These are phyloP conservation scores for Choloepus didactylus DNA, from an alignment of 2,797 vertebrate species.

Conservation along the genomic window DNA sequence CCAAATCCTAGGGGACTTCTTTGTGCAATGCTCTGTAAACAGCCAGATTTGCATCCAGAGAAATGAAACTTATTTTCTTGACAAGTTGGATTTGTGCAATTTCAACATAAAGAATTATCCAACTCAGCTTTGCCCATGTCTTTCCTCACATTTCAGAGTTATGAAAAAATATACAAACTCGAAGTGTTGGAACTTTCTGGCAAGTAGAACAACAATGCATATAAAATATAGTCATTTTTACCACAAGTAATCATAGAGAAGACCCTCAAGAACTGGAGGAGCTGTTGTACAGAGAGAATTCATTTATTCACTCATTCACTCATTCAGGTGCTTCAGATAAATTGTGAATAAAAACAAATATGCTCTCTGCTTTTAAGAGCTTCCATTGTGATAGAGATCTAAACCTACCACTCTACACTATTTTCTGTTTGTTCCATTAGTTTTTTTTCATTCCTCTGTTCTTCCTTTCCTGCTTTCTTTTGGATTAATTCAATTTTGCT, in stretches of 20 bases:
- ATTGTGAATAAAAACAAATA: not conserved
- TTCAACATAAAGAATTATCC: slow-evolving; percentile 47
- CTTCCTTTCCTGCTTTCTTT: slow-evolving; percentile 14
- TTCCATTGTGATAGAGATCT: not conserved
- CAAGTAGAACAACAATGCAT: not conserved
- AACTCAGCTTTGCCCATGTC: not conserved
- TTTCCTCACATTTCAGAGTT: slow-evolving; percentile 42
- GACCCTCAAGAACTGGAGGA: not conserved
- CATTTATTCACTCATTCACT: not conserved
- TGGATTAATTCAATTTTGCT: not conserved
- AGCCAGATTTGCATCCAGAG: not conserved
- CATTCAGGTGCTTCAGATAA: not conserved
- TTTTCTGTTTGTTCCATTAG: not conserved
- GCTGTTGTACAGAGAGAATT: no score
- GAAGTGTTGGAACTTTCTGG: slow-evolving; percentile 23
- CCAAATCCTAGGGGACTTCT: not conserved
- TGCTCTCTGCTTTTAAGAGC: not conserved
- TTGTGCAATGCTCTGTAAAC: not conserved
- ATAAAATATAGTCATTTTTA: not conserved
- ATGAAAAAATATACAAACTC: not conserved
- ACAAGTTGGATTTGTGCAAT: not conserved
- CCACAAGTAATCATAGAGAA: not conserved
- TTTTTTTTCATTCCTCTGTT: not conserved
- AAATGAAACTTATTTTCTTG: slow-evolving; percentile 2
- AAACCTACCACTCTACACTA: not conserved